Base-by-base conservation (phyloP, 2,797 vertebrate genomes). In the Epinephelus awoara region DNA sequence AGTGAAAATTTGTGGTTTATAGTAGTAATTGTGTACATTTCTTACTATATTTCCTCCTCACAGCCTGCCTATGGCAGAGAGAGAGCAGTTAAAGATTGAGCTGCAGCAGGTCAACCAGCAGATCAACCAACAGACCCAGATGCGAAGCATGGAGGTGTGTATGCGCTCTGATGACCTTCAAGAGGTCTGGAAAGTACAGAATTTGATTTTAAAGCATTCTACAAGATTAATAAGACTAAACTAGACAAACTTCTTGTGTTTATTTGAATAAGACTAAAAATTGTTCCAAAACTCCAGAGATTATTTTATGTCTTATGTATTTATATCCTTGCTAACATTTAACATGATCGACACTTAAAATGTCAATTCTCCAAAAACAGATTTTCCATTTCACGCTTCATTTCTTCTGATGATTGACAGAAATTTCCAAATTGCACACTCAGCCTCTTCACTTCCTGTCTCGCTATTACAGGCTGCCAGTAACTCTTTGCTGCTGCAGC, bases 71-170 rank as follows among this genome's bases (percentile, higher is more conserved):
- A 96, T 97, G 82, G 94, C 96, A 73, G 97, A 99, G 72, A 94
- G 98, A 84, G 98, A 99, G 85, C 98, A 98, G 92, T 95, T 99
- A 63, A 97, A 98, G 89, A 96, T 99, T 90, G 98, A 99, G 87
- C 93, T 99, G 67, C 98, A 99, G 91, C 98, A 99, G 58, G 95
- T 99, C 83, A 99, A 98, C 93, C 93, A 95, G 82, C 94, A 99
- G 93, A 99, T 99, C 87, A 99, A 92, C 91, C 98, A 99, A 86
- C 98, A 99, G 92, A 98, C 97, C 51, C 97, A 99, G 90, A 95
- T 99, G 78, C 92, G 97, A 71, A 96, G 96, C 72, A 95, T 99
- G 67, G 97, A 99, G 97, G 98, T 99, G 80, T 65, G 89, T 88
- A 65, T 66, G 2, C 14, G 68, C 55, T 62, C 3, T 27, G 14